Base-by-base conservation (phyloP, 2,113 vertebrate genomes). In the Cyprinus carpio region DNA sequence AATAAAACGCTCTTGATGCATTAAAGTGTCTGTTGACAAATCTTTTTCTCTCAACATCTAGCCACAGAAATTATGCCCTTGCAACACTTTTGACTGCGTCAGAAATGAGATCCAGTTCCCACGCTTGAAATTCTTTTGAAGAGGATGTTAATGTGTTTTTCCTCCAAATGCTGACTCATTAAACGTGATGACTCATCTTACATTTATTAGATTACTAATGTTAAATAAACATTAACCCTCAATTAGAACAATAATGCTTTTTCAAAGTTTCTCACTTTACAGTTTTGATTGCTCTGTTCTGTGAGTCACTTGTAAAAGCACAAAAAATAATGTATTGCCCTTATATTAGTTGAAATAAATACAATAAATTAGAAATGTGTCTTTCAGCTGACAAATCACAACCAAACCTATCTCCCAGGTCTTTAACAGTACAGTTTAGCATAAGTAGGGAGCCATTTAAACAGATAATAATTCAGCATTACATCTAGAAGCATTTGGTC, bases 141-240 rank as follows among this genome's bases (percentile, higher is more conserved):
- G 69, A 40, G 23, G 23, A 72, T 72, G 69, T 23, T 72, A 72
- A 72, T 72, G 69, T 40, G 31, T n/a, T 72, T 72, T 72, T 20
- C 69, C 34, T 72, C 31, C 69, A 72, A 72, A 40, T 40, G 34
- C 10, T 72, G 34, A 40, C 69, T 18, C 34, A 40, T 40, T 23
- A 72, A 72, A 72, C 4, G 6, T 40, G 46, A 76, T 76, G 75
- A 76, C 5, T 58, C 31, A 78, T 60, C 20, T 15, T n/a, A n/a
- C 23, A 5, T 58, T 60, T n/a, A 25, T 58, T 12, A 15, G 25
- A 76, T 76, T 54, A 18, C 29, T n/a, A 37, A 37, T 34, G 29
- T n/a, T 37, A 0, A 37, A 56, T 54, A 31, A 51, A 23, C 49
- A 23, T 10, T n/a, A 23, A 37, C 29, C 51, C 51, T 37, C 9